These are phyloP conservation scores for Xenops minutus DNA, from an alignment of 2,797 vertebrate genomes.

Conservation along the genomic window DNA sequence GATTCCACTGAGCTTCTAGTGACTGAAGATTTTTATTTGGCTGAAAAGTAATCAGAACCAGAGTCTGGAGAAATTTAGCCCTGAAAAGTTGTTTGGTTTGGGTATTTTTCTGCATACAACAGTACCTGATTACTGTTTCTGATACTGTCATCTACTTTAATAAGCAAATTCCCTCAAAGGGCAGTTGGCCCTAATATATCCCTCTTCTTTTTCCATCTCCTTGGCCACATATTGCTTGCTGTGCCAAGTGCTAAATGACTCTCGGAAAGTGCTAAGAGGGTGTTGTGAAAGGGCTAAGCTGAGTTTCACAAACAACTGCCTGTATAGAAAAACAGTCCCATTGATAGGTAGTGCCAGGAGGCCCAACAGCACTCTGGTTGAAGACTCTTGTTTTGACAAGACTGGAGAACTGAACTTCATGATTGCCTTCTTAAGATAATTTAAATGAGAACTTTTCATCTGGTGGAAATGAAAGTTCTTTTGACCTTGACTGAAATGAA, in stretches of 20 bases:
- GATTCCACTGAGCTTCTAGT: background rate
- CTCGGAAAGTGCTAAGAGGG: slow-evolving; percentile 36
- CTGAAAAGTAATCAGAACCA: background rate
- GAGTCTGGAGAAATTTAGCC: background rate
- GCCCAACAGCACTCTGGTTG: background rate
- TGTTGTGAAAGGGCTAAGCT: background rate
- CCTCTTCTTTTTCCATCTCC: background rate
- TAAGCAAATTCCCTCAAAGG: slow-evolving; percentile 17
- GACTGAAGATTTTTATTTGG: background rate
- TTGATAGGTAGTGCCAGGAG: background rate
- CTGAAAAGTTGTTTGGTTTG: background rate
- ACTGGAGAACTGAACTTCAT: background rate
- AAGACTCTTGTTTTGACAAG: background rate
- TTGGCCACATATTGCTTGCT: background rate
- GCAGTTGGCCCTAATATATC: background rate
- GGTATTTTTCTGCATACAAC: background rate
- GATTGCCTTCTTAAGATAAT: background rate
- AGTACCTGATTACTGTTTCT: background rate
- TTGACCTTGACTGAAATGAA: background rate
- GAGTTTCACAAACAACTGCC: background rate
- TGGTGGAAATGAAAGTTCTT: background rate
- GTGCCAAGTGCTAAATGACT: slow-evolving; percentile 36
- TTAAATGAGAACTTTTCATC: background rate
- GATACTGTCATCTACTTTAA: background rate
- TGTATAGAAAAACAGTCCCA: background rate